Base-by-base conservation (phyloP, 1,140 invertebrate species). In the Hyposmocoma kahamanoa region DNA sequence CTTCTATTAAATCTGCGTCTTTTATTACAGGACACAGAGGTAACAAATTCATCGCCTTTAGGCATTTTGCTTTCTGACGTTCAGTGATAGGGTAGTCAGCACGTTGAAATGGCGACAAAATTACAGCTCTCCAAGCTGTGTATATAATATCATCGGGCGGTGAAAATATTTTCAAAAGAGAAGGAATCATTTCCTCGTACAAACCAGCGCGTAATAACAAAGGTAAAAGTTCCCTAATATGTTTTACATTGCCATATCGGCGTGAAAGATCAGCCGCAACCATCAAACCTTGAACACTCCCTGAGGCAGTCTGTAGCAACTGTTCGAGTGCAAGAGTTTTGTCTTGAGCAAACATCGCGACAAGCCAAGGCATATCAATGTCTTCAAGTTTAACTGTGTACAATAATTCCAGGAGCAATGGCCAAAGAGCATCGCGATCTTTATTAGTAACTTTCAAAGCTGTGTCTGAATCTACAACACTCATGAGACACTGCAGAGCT, bases 401-500 rank as follows among this genome's bases (percentile, higher is more conserved):
- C 9, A 84, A 69, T 42, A 87, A 58, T 49, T 87, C 81, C 38
- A 86, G 63, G 42, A 87, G 64, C 11, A 72, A 79, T 17, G 49
- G 51, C 84, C 84, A 87, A 41, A 87, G 60, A 4, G 59, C 63
- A 38, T 72, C 67, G 17, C 79, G 73, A 49, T 77, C 67, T 19
- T 59, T 63, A 50, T 86, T 80, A 15, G 82, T 74, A 11, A 86
- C 79, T 75, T 85, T 86, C 11, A 81, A 62, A 21, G 84, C 74
- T 36, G 77, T 80, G 45, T 87, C 84, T 18, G 69, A 45, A 32
- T 87, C 82, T 21, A 84, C 65, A 21, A 86, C 56, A 50, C 86
- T 87, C 56, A 87, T 75, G 19, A 87, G 59, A 54, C 86, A 87
- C 61, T 87, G 84, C n/a, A 87, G 56, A 39, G 86, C 84, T 64